Percentiles rank a stretch among this genome's conserved stretches.
Conservation (phyloP, 2,888 invertebrate species). For the Dermolepida albohirtum region DNA sequence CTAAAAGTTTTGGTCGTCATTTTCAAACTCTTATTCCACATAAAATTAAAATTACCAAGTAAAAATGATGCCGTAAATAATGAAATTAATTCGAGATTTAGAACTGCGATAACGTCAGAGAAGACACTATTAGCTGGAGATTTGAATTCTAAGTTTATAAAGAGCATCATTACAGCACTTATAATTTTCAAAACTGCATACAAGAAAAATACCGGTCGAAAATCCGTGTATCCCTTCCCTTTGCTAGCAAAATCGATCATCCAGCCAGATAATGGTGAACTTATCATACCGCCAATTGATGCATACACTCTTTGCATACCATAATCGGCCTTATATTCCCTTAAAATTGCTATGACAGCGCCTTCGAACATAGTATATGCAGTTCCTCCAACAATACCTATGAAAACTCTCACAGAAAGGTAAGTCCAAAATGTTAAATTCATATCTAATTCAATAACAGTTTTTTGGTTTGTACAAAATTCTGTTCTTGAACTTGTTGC, state of each 20-base stretch:
- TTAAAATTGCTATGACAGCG: conserved; percentile 80
- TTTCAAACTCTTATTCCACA: not conserved
- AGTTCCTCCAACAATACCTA: conserved; percentile 79
- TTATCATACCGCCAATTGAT: conserved; percentile 82
- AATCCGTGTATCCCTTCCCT: conserved; percentile 78
- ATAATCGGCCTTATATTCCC: conserved; percentile 82
- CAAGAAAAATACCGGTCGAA: conserved; percentile 82
- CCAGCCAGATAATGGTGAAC: conserved; percentile 80
- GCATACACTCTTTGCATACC: conserved; percentile 82
- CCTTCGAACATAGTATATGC: conserved; percentile 86
- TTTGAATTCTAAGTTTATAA: conserved; percentile 81
- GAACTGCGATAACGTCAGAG: conserved; percentile 75
- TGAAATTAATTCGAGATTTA: conserved; percentile 77
- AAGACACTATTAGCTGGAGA: conserved; percentile 78
- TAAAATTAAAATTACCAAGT: conserved; percentile 69
- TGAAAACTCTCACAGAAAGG: conserved; percentile 71
- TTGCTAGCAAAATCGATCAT: conserved; percentile 80
- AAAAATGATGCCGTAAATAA: conserved; percentile 79
- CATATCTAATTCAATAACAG: conserved; percentile 73
- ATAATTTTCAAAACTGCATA: conserved; percentile 78
- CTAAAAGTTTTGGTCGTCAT: conserved; percentile 61
- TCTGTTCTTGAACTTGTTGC: conserved; percentile 69
- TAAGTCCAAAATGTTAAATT: conserved; percentile 80
- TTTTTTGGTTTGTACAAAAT: conserved; percentile 72
- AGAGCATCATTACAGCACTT: conserved; percentile 76